Conservation (phyloP, 2,888 invertebrate species). For the Acleris sparsana region DNA sequence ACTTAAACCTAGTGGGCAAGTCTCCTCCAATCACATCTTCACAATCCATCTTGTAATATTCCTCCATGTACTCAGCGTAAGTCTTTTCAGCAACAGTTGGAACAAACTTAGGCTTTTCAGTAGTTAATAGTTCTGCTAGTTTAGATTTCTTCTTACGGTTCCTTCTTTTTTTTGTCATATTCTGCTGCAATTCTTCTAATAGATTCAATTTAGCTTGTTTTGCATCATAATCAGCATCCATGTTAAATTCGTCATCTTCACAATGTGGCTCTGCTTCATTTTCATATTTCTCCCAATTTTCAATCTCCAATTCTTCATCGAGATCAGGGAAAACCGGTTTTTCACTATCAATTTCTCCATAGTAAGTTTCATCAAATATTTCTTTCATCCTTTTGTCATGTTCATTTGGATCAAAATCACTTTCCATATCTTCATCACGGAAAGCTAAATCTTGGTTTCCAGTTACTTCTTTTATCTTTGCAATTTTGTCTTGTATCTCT, state of each 20-base stretch:
- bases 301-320: slow-evolving; percentile 88
- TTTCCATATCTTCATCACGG: slow-evolving; percentile 91
- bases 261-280: slow-evolving; percentile 82
- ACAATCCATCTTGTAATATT: slow-evolving; percentile 97
- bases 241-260: slow-evolving; percentile 89
- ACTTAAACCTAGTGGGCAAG: slow-evolving; percentile 95
- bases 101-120: slow-evolving; percentile 93
- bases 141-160: slow-evolving; percentile 88
- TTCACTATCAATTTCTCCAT: slow-evolving; percentile 87
- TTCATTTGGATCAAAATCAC: slow-evolving; percentile 94
- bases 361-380: slow-evolving; percentile 94
- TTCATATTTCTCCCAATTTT: slow-evolving; percentile 88
- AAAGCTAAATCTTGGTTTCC: slow-evolving; percentile 90
- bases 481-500: slow-evolving; percentile 95
- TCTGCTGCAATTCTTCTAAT: slow-evolving; percentile 81
- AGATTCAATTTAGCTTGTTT: slow-evolving; percentile 73
- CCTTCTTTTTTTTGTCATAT: slow-evolving; percentile 82
- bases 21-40: slow-evolving; percentile 98
- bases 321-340: slow-evolving; percentile 95
- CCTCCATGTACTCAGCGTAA: slow-evolving; percentile 95
- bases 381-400: slow-evolving; percentile 94
- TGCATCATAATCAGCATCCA: slow-evolving; percentile 94
- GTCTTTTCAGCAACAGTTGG: slow-evolving; percentile 87
- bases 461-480: slow-evolving; percentile 93
- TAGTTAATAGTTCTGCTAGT: slow-evolving; percentile 88